Base-by-base conservation (phyloP, 1,140 invertebrate genomes). In the Bicyclus anynana region DNA sequence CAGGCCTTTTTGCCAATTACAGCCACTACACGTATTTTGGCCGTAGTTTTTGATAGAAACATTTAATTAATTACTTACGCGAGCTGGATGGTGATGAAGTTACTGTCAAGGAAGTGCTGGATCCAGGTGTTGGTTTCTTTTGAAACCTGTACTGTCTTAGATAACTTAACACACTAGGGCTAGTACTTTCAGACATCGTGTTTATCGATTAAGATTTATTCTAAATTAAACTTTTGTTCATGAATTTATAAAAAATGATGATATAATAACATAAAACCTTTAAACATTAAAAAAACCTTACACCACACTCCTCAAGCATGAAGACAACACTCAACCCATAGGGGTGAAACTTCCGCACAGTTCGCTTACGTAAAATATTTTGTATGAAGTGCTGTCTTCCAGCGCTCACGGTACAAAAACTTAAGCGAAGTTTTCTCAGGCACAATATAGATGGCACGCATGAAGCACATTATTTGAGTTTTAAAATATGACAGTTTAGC, bases 111-210 rank as follows among this genome's bases (percentile, higher is more conserved):
- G 77, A 63, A 59, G 67, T 67, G 60, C 69, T 80, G 14, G 77
- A 62, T 33, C 74, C 77, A 67, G 69, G 57, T 59, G 70, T 85
- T 47, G 84, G 80, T 79, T 82, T 86, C 56, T 72, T 84, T 67
- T 87, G 85, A 77, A 89, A 89, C 60, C 88, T 84, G 60, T 89
- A 89, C 65, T 89, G 87, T 68, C 88, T 83, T 62, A 89, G 73
- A 70, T 87, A 87, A 83, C 84, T 88, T 63, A 89, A 74, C 63
- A 82, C 74, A 68, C 80, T 89, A 50, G 87, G 82, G 58, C 80
- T 86, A 70, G 78, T 84, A 67, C 80, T 76, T 63, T 84, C 78
- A 47, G 82, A 85, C 84, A 87, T 87, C 62, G 74, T 83, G 46
- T 54, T 40, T 62, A 56, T 52, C 53, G 62, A 61, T 46, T 47